Conservation (phyloP, 2,888 invertebrate genomes). For the Sinopyrophorus schimmeli region DNA sequence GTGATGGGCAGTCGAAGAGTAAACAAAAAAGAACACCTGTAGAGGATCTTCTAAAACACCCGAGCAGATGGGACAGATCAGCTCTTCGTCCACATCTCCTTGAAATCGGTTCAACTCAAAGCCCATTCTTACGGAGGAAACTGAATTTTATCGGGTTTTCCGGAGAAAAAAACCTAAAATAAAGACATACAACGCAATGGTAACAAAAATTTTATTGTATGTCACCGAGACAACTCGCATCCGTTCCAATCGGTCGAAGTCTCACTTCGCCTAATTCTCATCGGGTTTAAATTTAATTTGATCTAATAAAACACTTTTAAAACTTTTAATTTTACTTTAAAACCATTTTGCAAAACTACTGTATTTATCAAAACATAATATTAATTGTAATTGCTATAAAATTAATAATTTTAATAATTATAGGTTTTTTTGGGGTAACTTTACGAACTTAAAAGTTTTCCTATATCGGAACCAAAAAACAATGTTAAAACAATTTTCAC, state of each 20-base stretch:
- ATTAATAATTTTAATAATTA: too few relatives aligned
- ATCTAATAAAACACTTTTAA: too few relatives aligned
- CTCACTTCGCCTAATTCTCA: background rate
- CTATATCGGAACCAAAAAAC: too few relatives aligned
- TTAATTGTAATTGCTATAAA: too few relatives aligned
- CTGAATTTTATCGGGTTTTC: background rate
- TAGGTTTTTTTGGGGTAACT: too few relatives aligned
- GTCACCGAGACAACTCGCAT: constrained; percentile 4
- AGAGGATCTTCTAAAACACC: constrained; percentile 93
- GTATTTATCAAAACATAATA: too few relatives aligned
- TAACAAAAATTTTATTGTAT: constrained; percentile 17
- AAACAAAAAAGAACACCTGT: constrained; percentile 78
- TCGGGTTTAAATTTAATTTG: too few relatives aligned
- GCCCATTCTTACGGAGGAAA: constrained; percentile 69
- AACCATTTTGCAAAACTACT: too few relatives aligned
- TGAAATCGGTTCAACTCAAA: constrained; percentile 93
- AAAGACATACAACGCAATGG: constrained; percentile 8
- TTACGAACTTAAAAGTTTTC: too few relatives aligned
- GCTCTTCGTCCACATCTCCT: constrained; percentile 95
- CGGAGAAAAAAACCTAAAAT: background rate
- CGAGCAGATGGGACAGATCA: constrained; percentile 95
- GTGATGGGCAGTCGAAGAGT: constrained; percentile 10
- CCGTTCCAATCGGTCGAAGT: background rate
- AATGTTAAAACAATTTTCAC: too few relatives aligned
- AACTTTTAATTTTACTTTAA: too few relatives aligned